Base-by-base conservation (phyloP, 2,113 vertebrate genomes). In the Syrmaticus mikado region DNA sequence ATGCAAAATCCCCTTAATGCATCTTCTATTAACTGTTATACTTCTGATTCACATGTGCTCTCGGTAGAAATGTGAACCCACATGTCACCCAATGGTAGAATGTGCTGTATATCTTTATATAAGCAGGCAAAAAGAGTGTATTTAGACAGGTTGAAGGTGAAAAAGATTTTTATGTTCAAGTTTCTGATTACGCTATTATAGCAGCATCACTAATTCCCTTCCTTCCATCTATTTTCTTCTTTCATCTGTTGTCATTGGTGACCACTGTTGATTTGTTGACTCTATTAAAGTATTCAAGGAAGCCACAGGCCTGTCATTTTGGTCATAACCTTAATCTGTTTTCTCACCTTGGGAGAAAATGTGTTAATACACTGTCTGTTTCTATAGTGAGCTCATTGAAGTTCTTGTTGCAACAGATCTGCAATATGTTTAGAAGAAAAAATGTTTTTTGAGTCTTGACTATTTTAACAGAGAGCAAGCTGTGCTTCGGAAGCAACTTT, bases 301-400 rank as follows among this genome's bases (percentile, higher is more conserved):
- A 95, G 74, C 87, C 89, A 88, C 82, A 96, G 88, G 83, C 91
- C 90, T 94, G 96, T 97, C 96, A 94, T 78, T 97, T 96, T 97
- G 89, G 93, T 95, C 94, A 94, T 95, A 96, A 93, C 94, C 94
- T 96, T 96, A 96, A 96, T 96, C 88, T 96, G 84, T 96, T 96
- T 95, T 96, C 94, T 97, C 90, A 96, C 94, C 94, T 96, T 96
- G 94, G 82, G 72, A 97, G 92, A 95, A 97, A 96, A 95, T 72
- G 90, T 96, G 76, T 93, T 95, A 91, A 90, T 95, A 92, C 10
- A 34, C 58, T 86, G 67, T 85, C 89, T 91, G 20, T 84, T 96
- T 92, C 77, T 88, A 13, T 80, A 88, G 58, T 75, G 60, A 74
- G 48, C 41, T 90, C 43, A 80, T 50, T 89, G 89, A 62, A 92